Evolutionary conservation across 2,888 invertebrate species (phyloP), one percentile per base, ranked within the genome.

Genomic region (Drosophila trichaetosa): DNA sequence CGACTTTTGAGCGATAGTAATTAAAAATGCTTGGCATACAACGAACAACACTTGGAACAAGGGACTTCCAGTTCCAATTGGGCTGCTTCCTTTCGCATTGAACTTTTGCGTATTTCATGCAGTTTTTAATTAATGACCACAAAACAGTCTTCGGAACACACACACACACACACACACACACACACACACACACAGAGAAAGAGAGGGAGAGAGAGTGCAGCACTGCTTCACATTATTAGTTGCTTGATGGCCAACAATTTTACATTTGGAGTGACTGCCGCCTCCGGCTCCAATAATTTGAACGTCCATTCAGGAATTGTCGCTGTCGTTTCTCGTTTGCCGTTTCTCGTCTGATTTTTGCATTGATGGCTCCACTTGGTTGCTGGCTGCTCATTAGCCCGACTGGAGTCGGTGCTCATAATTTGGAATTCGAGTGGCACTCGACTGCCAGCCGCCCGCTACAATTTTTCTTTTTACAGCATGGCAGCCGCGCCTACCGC

Each of bases 41-140:
- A 57, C 56, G 56, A 56, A 56, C 56, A 56, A 56, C 56, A 56
- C 56, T 56, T 56, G 56, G 27, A 29, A 56, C 56, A 56, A 29
- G 38, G 38, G 29, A 27, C n/a, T 36, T 36, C 33, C 46, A 46
- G 7, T 24, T 58, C 49, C 13, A 38, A 57, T 27, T 31, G 27
- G 27, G 33, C 46, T 48, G 34, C 56, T 57, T 38, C 27, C 67
- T 71, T 38, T 38, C 57, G 38, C 62, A 80, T 61, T 60, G 65
- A 75, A 78, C 83, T 78, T 76, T 69, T 61, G 59, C 48, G 66
- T 69, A 70, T 70, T 61, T 61, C 77, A 64, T 80, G 80, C 67
- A 80, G 36, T 48, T 83, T 83, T 83, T 82, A 82, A 82, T 82
- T 83, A 82, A 82, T 81, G 79, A 76, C 82, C 82, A 33, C 60